Percentiles rank a stretch among this genome's conserved stretches.
Conservation (phyloP, 2,797 vertebrate genomes). For the Neosilurus hyrtlii region DNA sequence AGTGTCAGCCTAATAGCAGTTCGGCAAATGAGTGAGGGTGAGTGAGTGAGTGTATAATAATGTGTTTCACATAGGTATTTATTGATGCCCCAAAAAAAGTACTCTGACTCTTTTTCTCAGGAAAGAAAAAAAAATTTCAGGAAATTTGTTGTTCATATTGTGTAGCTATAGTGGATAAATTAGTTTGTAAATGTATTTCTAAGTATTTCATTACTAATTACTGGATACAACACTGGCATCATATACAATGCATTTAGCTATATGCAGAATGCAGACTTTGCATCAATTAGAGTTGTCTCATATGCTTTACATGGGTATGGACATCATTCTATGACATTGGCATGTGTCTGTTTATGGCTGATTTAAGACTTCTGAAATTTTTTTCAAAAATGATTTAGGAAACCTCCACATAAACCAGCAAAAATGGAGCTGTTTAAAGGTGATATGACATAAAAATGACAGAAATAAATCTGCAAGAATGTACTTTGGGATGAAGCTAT, state of each 20-base stretch:
- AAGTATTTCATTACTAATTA: too few relatives aligned
- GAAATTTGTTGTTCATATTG: background rate
- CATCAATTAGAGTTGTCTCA: background rate
- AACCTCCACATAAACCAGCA: background rate
- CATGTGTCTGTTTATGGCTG: background rate
- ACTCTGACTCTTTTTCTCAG: background rate
- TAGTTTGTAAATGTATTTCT: background rate
- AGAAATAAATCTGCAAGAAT: background rate
- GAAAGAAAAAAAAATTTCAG: background rate
- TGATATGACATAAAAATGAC: background rate
- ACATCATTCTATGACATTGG: background rate
- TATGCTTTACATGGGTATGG: background rate
- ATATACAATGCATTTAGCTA: too few relatives aligned
- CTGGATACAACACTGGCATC: too few relatives aligned
- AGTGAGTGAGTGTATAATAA: background rate
- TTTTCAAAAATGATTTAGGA: background rate
- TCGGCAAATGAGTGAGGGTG: too few relatives aligned
- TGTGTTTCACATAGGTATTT: background rate
- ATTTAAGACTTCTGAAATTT: background rate
- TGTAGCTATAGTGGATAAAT: background rate
- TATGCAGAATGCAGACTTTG: too few relatives aligned
- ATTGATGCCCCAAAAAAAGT: background rate
- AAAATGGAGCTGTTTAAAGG: conserved; percentile 3
- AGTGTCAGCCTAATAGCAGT: too few relatives aligned
- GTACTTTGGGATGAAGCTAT: background rate